A percentile compares a stretch with the other conserved stretches of the same genome.
These are phyloP conservation scores for Drosophila obscura DNA, from an alignment of 1,140 invertebrate genomes.

Conservation along the genomic window DNA sequence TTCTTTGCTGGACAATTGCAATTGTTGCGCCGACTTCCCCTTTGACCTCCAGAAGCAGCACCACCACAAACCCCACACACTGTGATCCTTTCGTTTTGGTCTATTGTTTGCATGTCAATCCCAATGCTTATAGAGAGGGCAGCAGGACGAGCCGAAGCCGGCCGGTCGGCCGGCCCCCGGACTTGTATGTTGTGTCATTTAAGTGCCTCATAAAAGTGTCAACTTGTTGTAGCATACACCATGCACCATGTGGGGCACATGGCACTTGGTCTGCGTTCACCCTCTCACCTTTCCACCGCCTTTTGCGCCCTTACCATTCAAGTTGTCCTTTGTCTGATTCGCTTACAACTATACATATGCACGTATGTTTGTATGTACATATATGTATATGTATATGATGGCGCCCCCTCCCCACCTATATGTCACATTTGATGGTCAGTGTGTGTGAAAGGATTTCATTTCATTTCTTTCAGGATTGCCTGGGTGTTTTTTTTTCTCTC, in stretches of 20 bases:
- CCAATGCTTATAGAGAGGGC: conserved; percentile 49
- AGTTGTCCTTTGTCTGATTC: conserved; percentile 36
- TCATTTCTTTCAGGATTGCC: conserved; percentile 62
- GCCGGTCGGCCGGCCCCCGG: conserved; percentile 11
- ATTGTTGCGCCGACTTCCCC: conserved; percentile 58
- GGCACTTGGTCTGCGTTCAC: background rate
- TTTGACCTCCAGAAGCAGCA: no score
- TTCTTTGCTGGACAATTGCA: conserved; percentile 57
- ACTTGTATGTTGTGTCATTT: conserved; percentile 75
- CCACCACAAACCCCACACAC: background rate
- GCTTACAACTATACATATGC: conserved; percentile 19
- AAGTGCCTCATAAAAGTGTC: conserved; percentile 81
- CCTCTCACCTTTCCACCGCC: conserved; percentile 4
- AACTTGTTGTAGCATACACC: conserved; percentile 63
- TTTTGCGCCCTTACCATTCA: background rate
- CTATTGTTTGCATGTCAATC: conserved; percentile 75
- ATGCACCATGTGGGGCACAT: conserved; percentile 12
- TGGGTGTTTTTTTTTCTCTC: conserved; percentile 23
- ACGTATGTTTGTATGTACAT: background rate
- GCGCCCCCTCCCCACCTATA: background rate
- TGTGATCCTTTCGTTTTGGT: conserved; percentile 12
- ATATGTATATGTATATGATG: conserved; percentile 5
- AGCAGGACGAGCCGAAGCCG: conserved; percentile 11
- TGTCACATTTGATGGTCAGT: conserved; percentile 28
- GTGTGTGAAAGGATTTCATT: conserved; percentile 74